Evolutionary conservation across 2,888 invertebrate genomes (phyloP).

Genomic region (Xanthostigma xanthostigma): DNA sequence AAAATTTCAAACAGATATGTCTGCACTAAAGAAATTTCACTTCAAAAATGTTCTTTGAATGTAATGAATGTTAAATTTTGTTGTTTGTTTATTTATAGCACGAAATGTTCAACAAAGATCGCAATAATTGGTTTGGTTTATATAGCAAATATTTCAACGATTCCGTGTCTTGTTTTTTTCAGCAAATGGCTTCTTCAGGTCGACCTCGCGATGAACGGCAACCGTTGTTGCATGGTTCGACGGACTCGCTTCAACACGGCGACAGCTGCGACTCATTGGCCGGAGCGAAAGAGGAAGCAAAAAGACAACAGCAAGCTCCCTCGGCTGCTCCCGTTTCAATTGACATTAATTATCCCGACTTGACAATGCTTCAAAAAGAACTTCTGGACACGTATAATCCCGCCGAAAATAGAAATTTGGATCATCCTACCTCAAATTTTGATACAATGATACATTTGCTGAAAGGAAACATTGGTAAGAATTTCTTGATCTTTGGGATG

Average conservation of each 20-base stretch:
- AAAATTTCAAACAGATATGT: too few relatives aligned
- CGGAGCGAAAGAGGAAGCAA: neutral
- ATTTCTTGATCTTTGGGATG: too few relatives aligned
- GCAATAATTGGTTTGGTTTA: too few relatives aligned
- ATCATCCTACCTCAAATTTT: conserved; percentile 67
- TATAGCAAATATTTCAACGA: too few relatives aligned
- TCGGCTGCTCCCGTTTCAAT: conserved; percentile 12
- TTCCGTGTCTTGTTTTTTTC: too few relatives aligned
- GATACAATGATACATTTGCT: conserved; percentile 60
- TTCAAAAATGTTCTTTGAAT: too few relatives aligned
- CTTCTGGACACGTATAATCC: conserved; percentile 36
- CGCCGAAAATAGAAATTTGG: conserved; percentile 49
- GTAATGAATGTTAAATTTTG: too few relatives aligned
- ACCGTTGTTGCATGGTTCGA: conserved; percentile 39
- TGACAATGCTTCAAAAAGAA: conserved; percentile 6
- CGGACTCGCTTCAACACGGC: conserved; percentile 9
- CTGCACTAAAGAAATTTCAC: too few relatives aligned
- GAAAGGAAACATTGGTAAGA: conserved; percentile 44
- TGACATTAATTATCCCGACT: conserved; percentile 7
- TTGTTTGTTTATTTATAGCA: too few relatives aligned
- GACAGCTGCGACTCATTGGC: conserved; percentile 6
- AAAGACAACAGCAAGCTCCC: conserved; percentile 6
- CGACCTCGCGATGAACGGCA: conserved; percentile 52
- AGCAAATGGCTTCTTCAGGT: conserved; percentile 11
- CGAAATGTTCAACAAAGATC: too few relatives aligned